Conservation (phyloP, 2,113 vertebrate genomes). For the Sylvietta virens region DNA sequence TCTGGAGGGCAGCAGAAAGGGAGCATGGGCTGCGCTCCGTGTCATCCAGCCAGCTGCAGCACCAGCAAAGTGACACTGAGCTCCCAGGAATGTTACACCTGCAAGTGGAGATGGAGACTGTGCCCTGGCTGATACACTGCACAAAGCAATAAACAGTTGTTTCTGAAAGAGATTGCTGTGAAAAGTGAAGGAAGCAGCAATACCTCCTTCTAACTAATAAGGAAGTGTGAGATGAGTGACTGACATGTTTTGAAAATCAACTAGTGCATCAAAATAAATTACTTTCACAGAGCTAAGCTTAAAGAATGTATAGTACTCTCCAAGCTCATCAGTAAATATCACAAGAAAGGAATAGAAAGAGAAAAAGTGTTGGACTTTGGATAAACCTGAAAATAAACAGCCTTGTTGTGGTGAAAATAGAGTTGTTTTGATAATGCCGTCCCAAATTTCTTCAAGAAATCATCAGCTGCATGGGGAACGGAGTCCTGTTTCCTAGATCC, state of each 20-base stretch:
- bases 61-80: background rate
- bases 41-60: background rate
- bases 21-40: fast-evolving
- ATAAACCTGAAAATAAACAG: background rate
- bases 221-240: background rate
- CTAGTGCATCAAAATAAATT: background rate
- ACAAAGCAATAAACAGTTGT: background rate
- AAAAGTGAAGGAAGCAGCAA: background rate
- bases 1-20: background rate
- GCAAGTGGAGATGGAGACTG: background rate
- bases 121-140: background rate
- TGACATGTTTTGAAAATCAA: background rate
- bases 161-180: background rate
- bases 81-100: background rate
- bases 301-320: background rate
- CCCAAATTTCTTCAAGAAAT: background rate
- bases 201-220: background rate
- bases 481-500: background rate
- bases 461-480: background rate
- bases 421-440: background rate
- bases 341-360: background rate
- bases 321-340: background rate
- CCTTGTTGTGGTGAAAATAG: background rate
- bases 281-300: background rate
- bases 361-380: background rate